phyloP scores from a whole-genome alignment of 1,140 invertebrate species.

The Drosophila leontia region DNA sequence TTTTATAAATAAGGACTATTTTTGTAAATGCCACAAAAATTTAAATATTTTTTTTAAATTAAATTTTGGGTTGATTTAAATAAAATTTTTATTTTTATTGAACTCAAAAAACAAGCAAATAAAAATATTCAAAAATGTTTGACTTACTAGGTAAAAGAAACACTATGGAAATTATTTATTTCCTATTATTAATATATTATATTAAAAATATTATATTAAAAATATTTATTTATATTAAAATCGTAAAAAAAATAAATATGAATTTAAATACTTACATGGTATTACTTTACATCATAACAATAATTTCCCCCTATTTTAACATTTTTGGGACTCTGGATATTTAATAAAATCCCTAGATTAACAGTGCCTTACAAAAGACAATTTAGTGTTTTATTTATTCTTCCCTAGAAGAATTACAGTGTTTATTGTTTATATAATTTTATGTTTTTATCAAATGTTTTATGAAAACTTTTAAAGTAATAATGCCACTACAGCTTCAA shows the following conservation, averaged over 20 bases:
- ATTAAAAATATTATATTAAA: too few relatives aligned
- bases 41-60: too few relatives aligned
- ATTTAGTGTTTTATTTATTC: neutral
- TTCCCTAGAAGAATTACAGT: neutral
- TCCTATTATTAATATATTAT: too few relatives aligned
- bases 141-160: too few relatives aligned
- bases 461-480: neutral
- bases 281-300: neutral
- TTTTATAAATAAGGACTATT: too few relatives aligned
- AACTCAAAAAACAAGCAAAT: too few relatives aligned
- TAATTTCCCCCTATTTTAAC: conserved; percentile 31
- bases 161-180: too few relatives aligned
- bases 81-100: too few relatives aligned
- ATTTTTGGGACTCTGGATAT: conserved; percentile 24
- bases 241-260: neutral
- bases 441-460: neutral
- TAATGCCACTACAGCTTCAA: neutral
- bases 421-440: neutral
- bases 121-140: too few relatives aligned
- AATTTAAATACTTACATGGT: neutral
- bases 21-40: too few relatives aligned
- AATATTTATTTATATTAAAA: neutral
- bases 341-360: neutral
- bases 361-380: neutral
- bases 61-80: too few relatives aligned